Percentiles rank a stretch among this genome's conserved stretches.
Conservation (phyloP, 2,113 vertebrate genomes). For the Triplophysa siluroides region DNA sequence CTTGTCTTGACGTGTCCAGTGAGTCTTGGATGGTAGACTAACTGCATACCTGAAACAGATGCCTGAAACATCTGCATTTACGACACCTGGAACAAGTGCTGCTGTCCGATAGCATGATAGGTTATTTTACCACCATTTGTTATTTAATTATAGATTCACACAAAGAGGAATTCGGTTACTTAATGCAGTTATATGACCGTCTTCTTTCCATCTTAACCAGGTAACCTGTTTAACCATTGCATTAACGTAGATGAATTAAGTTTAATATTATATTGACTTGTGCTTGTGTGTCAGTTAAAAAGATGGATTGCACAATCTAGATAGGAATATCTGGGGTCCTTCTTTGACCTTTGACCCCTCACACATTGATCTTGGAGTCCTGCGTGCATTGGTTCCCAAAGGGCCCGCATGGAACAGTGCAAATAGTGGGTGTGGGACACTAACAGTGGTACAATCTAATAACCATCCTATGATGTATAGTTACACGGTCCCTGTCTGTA, state of each 20-base stretch:
- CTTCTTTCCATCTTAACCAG: background rate
- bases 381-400: background rate
- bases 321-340: background rate
- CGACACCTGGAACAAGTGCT: slow-evolving; percentile 42
- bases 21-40: slow-evolving; percentile 8
- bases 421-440: background rate
- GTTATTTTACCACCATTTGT: background rate
- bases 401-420: background rate
- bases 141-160: background rate
- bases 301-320: slow-evolving; percentile 28
- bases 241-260: background rate
- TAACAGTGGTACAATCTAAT: background rate
- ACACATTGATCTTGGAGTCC: slow-evolving; percentile 18
- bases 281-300: slow-evolving; percentile 11
- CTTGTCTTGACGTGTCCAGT: slow-evolving; percentile 11
- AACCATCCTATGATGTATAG: background rate
- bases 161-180: background rate
- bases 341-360: slow-evolving; percentile 42
- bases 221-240: background rate
- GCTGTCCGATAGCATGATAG: background rate
- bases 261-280: slow-evolving; percentile 16
- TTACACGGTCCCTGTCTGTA: background rate
- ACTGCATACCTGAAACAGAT: slow-evolving; percentile 22
- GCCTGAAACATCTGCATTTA: slow-evolving; percentile 23
- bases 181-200: background rate